A percentile compares a stretch with the other conserved stretches of the same genome.
These are phyloP conservation scores for Dolichallabes microphthalmus DNA, from an alignment of 2,113 vertebrate species.

Conservation along the genomic window DNA sequence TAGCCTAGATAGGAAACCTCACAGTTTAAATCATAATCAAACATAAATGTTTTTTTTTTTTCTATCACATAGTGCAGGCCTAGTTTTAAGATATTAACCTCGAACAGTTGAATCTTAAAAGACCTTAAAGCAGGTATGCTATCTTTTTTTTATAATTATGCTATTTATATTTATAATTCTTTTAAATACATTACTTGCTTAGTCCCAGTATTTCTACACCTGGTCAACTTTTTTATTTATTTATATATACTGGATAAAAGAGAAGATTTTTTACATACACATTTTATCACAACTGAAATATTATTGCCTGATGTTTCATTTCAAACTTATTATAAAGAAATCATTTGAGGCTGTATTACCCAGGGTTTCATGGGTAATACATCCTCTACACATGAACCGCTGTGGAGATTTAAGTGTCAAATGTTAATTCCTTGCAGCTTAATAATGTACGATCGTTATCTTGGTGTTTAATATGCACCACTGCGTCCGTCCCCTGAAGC, in stretches of 20 bases:
- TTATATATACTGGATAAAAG: background rate
- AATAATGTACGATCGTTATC: constrained; percentile 29
- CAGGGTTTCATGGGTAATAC: background rate
- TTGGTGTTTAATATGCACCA: constrained; percentile 38
- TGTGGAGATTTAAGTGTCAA: constrained; percentile 26
- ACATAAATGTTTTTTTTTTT: too few species aligned
- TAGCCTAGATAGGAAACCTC: too few species aligned
- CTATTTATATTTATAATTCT: background rate
- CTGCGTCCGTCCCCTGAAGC: constrained; percentile 30
- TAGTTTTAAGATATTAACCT: background rate
- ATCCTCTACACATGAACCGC: background rate
- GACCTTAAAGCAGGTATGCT: background rate
- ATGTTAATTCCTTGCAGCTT: constrained; percentile 28
- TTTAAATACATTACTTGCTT: background rate
- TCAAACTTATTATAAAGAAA: background rate
- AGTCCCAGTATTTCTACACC: background rate
- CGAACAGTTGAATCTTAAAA: background rate
- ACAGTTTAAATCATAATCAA: too few species aligned
- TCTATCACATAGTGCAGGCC: too few species aligned
- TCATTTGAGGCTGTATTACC: background rate
- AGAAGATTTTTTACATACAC: background rate
- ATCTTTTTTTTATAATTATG: too few species aligned
- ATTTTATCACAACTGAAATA: background rate
- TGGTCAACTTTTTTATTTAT: background rate
- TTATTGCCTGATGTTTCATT: background rate